Percentiles rank a stretch among this genome's conserved stretches.
Evolutionary conservation across 2,888 invertebrate species (phyloP).

Genomic region (Drymonia ruficornis): DNA sequence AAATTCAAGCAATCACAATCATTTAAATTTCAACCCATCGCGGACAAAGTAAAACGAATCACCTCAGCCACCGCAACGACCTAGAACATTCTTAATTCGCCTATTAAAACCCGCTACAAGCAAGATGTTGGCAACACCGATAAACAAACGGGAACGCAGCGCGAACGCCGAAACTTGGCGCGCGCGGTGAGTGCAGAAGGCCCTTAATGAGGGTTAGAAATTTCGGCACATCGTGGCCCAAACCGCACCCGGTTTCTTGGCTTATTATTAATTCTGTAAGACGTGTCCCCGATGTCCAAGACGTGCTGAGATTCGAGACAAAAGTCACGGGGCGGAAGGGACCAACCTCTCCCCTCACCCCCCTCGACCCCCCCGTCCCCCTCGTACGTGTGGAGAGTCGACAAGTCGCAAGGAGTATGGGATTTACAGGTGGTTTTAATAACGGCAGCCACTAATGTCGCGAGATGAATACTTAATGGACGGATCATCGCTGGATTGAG

Average conservation of each 20-base stretch:
- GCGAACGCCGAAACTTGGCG: constrained; percentile 76
- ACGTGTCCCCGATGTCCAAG: constrained; percentile 85
- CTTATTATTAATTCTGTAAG: constrained; percentile 86
- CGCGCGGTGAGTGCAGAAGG: constrained; percentile 81
- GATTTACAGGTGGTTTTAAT: constrained; percentile 85
- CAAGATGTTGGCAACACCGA: constrained; percentile 78
- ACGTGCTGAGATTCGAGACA: constrained; percentile 85
- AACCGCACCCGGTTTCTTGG: constrained; percentile 82
- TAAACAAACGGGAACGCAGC: constrained; percentile 78
- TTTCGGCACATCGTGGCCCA: constrained; percentile 81
- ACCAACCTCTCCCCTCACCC: constrained; percentile 39
- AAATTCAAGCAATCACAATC: background rate
- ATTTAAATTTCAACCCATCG: constrained; percentile 22
- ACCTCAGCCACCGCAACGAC: constrained; percentile 46
- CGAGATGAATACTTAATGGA: constrained; percentile 83
- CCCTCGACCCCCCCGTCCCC: constrained; percentile 40
- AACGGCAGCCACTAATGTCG: constrained; percentile 80
- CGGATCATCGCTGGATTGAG: constrained; percentile 65
- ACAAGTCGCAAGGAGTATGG: constrained; percentile 67
- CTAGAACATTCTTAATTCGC: constrained; percentile 75
- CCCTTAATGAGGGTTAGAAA: constrained; percentile 83
- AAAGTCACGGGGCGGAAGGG: constrained; percentile 82
- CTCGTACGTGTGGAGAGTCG: constrained; percentile 72
- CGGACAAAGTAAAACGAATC: constrained; percentile 51
- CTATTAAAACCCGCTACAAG: constrained; percentile 77